Percentiles rank a stretch among this genome's conserved stretches.
phyloP scores from a whole-genome alignment of 2,888 invertebrate species.

The Heliconius aoede region DNA sequence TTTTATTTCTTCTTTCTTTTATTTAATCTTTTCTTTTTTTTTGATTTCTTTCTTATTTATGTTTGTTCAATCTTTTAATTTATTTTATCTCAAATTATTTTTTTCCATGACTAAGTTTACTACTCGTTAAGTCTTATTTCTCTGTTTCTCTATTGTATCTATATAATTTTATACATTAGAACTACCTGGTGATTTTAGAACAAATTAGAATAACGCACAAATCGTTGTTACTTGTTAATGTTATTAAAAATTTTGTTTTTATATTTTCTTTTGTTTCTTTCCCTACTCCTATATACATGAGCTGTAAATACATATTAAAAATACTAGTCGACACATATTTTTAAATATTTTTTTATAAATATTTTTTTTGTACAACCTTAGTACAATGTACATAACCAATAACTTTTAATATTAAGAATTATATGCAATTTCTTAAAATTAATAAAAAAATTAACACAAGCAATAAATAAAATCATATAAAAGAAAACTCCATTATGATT shows the following conservation, averaged over 20 bases:
- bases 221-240: constrained; percentile 56
- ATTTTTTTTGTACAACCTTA: no score
- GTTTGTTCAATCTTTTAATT: no score
- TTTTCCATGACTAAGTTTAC: background rate
- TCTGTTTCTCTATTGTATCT: background rate
- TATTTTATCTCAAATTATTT: background rate
- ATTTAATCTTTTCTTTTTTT: background rate
- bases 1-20: background rate
- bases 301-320: background rate
- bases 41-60: no score
- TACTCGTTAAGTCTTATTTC: background rate
- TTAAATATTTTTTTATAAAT: no score
- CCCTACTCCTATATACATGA: background rate
- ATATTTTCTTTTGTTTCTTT: constrained; percentile 50
- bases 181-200: constrained; percentile 68
- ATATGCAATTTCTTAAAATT: no score
- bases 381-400: no score
- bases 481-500: constrained; percentile 42
- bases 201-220: constrained; percentile 56
- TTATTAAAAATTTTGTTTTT: constrained; percentile 61
- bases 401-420: no score
- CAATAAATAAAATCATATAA: background rate
- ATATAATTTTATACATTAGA: constrained; percentile 37
- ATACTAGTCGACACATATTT: no score
- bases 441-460: no score